Evolutionary conservation across 1,140 invertebrate species (phyloP), one percentile per base, ranked within the genome.

Genomic region (Sycophaga agraensis): DNA sequence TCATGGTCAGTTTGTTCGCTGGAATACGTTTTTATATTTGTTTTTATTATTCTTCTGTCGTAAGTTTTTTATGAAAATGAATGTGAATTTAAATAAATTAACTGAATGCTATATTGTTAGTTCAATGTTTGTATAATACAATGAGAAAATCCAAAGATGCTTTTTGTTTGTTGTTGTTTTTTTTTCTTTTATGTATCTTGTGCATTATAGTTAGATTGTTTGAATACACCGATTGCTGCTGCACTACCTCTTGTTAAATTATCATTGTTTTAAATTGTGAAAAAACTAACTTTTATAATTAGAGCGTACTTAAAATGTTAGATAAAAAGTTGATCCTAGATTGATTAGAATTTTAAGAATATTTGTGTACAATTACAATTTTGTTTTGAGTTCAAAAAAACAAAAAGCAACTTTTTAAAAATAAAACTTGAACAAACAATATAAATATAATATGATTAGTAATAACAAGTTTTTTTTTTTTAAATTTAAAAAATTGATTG

Each of bases 1-100:
- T 63, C 74, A 77, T 71, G 75, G 73, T 77, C 69, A 75, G 75
- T 75, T 70, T 14, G 51, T 66, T 72, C 16, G 24, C 28, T 57
- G 28, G 45, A 49, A 43, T 7, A 12, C 39, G 1, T 35, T 63
- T 59, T 46, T 34, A 6, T 51, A 49, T 54, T 61, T 48, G 7
- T 35, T 54, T 60, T 59, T 46, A n/a, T 48, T 19, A 46, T 43
- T 62, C 28, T 59, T 50, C 22, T 51, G 42, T 59, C 43, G 49
- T 64, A 49, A 49, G 46, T 51, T 51, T 40, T 43, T 31, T 43
- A 45, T 35, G 12, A 59, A 45, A 46, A 43, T 61, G 28, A 46
- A 46, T 46, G 22, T 54, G 6, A 42, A 35, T 54, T 59, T 26
- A 28, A 50, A 46, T 5, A 42, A 35, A 35, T 21, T 43, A 11